Evolutionary conservation across 2,888 invertebrate genomes (phyloP).

Genomic region (Erebia aethiops): DNA sequence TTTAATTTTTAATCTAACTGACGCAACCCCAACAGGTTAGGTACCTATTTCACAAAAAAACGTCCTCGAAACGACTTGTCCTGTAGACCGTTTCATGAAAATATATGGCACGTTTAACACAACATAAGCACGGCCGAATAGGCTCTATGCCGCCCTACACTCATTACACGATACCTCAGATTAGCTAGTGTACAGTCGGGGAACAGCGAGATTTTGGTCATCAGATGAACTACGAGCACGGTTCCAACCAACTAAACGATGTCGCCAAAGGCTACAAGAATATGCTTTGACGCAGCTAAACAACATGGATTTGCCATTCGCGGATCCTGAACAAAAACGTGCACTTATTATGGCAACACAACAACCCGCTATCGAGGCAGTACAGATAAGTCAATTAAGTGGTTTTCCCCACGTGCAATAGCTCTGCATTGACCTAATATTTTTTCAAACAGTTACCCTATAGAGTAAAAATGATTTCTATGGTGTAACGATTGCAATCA

Average conservation of each 20-base stretch:
- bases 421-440: no score
- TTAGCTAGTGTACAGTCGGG: background rate
- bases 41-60: constrained; percentile 14
- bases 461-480: no score
- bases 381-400: no score
- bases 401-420: no score
- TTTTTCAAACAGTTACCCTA: no score
- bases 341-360: background rate
- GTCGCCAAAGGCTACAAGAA: no score
- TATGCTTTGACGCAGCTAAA: no score
- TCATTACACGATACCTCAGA: constrained; percentile 61
- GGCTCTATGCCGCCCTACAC: constrained; percentile 39
- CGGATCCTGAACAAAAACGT: background rate
- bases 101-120: constrained; percentile 34
- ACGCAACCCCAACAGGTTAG: background rate
- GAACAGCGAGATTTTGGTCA: background rate
- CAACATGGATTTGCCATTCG: no score
- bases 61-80: constrained; percentile 24
- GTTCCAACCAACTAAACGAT: background rate
- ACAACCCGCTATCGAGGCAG: background rate
- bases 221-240: background rate
- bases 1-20: constrained; percentile 3
- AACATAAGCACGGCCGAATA: constrained; percentile 31
- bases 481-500: no score
- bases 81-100: constrained; percentile 28